Evolutionary conservation across 2,888 invertebrate genomes (phyloP), one percentile per base, ranked within the genome.

Genomic region (Leucoptera coffeella): DNA sequence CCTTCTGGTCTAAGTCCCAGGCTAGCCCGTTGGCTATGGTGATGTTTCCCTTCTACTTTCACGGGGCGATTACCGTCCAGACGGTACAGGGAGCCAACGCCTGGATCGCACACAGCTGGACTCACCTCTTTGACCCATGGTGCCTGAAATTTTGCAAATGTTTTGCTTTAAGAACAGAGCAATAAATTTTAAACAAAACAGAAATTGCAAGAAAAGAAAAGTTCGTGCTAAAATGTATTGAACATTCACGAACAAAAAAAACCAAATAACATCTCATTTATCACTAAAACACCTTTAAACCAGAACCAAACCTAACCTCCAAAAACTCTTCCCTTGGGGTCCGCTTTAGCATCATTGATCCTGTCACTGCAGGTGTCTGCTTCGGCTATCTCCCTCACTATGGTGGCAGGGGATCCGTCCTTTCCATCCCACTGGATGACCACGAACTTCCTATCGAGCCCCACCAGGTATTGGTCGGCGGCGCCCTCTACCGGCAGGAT

Each of bases 321-420:
- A 71, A 79, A 86, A 14, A 88, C 52, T 25, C 85, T 67, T 13
- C 88, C 87, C n/a, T 53, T 54, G 3, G 80, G 77, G 52, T 88
- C 87, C 25, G 80, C 80, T 57, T 88, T 88, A 19, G 78, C 87
- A 43, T 88, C 88, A 40, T 88, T 89, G 37, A 86, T 69, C 35
- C 84, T 67, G 42, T 78, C 81, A 6, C 41, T 55, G 6, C 62
- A 57, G 26, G 76, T 47, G 40, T 78, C 79, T 2, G 83, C 75
- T 38, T 75, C 74, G 2, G 67, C 64, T 12, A 83, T 24, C 15
- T 46, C 57, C 33, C 62, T 55, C 1, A 73, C 40, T 4, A 75
- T 58, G 11, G 32, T 32, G 13, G 67, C 71, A 6, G 67, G 47
- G 27, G 56, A 62, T 5, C 69, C 56, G 1, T 76, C 71, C 8